A percentile compares a stretch with the other conserved stretches of the same genome.
phyloP scores from a whole-genome alignment of 92 coral and sea anemone genomes.

The Phenganax marumi region DNA sequence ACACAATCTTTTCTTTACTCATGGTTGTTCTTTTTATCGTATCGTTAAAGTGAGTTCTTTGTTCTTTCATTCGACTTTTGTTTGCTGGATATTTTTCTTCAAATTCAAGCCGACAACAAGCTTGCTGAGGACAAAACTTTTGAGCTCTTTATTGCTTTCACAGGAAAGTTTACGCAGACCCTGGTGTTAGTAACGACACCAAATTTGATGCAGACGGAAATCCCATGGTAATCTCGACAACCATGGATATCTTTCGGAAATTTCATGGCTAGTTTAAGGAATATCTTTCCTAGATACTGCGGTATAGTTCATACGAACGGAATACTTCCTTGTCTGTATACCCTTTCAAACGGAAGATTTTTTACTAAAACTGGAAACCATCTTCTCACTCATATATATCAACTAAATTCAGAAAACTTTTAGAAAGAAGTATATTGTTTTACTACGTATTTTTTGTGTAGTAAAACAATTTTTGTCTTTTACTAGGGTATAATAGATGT shows the following conservation, averaged over 20 bases:
- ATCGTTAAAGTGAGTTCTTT: constrained; percentile 4
- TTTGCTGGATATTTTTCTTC: background rate
- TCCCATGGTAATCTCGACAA: constrained; percentile 62
- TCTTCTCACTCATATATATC: no score
- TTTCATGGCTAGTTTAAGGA: no score
- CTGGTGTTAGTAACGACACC: constrained; percentile 72
- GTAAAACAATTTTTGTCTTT: background rate
- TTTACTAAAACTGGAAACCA: no score
- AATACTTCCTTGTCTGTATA: no score
- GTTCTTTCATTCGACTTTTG: no score
- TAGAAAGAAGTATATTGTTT: background rate
- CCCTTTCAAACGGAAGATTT: no score
- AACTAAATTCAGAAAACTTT: no score
- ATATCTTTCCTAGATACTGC: no score
- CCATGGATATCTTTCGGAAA: background rate
- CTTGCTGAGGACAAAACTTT: background rate
- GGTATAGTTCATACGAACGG: no score
- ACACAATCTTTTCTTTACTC: constrained; percentile 19
- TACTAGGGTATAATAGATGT: constrained; percentile 79
- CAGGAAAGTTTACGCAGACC: constrained; percentile 80
- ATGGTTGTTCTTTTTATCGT: constrained; percentile 14
- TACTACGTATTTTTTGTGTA: background rate
- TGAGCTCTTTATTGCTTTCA: background rate
- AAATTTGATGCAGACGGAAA: constrained; percentile 69
- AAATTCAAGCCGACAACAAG: background rate